These are phyloP conservation scores for Tipula lateralis DNA, from an alignment of 2,888 invertebrate genomes.

Conservation along the genomic window DNA sequence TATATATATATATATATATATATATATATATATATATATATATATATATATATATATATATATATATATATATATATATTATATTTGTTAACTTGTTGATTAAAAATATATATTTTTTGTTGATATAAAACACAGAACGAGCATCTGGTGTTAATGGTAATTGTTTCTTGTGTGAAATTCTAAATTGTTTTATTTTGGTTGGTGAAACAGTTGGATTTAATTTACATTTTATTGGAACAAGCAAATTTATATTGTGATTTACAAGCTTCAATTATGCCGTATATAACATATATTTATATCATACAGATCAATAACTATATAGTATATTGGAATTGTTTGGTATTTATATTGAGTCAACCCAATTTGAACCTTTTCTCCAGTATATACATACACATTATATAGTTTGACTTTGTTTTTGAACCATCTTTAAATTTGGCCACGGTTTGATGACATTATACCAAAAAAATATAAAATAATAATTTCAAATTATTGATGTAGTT, in stretches of 20 bases:
- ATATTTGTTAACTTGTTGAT: background rate
- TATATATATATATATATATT: no score
- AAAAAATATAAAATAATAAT: background rate
- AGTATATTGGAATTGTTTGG: background rate
- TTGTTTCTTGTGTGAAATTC: background rate
- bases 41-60: no score
- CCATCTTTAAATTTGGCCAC: background rate
- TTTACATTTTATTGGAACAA: background rate
- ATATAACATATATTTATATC: background rate
- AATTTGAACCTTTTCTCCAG: background rate
- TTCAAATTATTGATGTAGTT: background rate
- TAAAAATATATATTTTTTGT: background rate
- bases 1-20: no score
- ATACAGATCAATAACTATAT: background rate
- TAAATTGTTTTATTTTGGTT: background rate
- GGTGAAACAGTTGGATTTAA: background rate
- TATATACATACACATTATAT: background rate
- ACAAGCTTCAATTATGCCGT: background rate
- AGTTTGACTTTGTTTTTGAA: background rate
- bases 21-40: no score
- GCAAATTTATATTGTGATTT: background rate
- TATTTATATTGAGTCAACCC: background rate
- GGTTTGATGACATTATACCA: background rate
- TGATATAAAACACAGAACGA: background rate
- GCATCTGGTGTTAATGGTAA: background rate